Percentiles rank a stretch among this genome's conserved stretches.
Conservation (phyloP, 2,113 vertebrate species). For the Epinephelus cyanopodus region DNA sequence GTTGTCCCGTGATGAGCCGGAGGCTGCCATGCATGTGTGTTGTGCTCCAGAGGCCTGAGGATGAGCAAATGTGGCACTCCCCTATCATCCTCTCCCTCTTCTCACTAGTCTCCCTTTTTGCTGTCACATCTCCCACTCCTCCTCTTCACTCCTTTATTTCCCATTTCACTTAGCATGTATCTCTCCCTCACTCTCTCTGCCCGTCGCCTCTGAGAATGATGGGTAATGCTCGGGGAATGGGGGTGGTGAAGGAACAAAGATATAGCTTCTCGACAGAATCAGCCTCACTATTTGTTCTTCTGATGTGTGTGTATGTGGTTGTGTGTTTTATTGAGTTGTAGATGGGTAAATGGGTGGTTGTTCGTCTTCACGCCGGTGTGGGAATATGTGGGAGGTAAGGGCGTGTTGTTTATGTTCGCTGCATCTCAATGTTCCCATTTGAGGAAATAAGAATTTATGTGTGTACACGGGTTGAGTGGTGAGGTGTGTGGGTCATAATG, state of each 20-base stretch:
- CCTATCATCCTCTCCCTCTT: conserved; percentile 40
- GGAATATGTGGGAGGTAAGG: conserved; percentile 42
- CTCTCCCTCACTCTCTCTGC: conserved; percentile 51
- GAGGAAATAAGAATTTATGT: conserved; percentile 48
- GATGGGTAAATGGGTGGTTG: conserved; percentile 44
- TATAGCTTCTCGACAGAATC: conserved; percentile 49
- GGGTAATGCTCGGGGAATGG: conserved; percentile 32
- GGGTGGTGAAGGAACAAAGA: conserved; percentile 45
- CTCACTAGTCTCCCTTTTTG: conserved; percentile 49
- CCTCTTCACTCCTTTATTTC: conserved; percentile 63
- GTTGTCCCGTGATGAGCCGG: conserved; percentile 27
- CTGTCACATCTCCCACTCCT: conserved; percentile 57
- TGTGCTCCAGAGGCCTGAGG: conserved; percentile 62
- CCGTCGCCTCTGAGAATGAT: conserved; percentile 66
- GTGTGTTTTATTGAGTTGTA: conserved; percentile 42
- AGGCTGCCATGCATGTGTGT: conserved; percentile 37
- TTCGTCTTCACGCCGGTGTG: conserved; percentile 30
- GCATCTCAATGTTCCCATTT: conserved; percentile 50
- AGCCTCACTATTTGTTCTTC: conserved; percentile 48
- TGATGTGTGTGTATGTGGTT: conserved; percentile 26
- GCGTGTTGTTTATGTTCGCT: conserved; percentile 57
- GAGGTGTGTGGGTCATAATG: conserved; percentile 39
- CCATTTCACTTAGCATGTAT: conserved; percentile 71
- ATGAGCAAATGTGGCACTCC: conserved; percentile 74
- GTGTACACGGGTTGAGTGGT: conserved; percentile 1